Conservation (phyloP, 2,888 invertebrate species). For the Agrochola lychnidis region DNA sequence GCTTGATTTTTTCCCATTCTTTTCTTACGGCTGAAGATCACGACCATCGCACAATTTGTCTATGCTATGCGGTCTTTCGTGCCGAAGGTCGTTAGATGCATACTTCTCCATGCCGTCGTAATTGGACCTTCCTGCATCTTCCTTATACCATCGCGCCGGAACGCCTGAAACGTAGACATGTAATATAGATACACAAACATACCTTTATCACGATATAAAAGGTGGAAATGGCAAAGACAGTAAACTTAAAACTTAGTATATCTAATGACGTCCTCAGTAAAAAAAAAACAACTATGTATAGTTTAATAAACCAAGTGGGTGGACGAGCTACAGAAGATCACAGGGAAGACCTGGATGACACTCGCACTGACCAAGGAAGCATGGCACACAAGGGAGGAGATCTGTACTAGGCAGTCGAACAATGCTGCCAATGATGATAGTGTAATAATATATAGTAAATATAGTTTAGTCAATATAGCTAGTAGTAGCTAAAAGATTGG, state of each 20-base stretch:
- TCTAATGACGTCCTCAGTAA: too few relatives aligned
- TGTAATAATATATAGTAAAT: too few relatives aligned
- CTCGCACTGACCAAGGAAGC: background rate
- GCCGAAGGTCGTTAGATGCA: constrained; percentile 32
- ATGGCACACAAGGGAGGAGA: background rate
- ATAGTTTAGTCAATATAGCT: background rate
- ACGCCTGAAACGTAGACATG: background rate
- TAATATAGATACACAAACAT: background rate
- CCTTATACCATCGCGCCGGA: background rate
- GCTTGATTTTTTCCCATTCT: background rate
- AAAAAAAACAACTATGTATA: too few relatives aligned
- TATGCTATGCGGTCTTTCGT: constrained; percentile 24
- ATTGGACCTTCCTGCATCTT: constrained; percentile 33
- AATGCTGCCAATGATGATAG: background rate
- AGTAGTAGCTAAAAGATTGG: background rate
- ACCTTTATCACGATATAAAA: background rate
- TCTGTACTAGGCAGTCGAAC: background rate
- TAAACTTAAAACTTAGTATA: too few relatives aligned
- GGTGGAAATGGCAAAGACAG: too few relatives aligned
- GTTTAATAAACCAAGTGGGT: background rate
- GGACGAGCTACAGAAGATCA: background rate
- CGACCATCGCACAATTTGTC: constrained; percentile 14
- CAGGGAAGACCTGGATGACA: background rate
- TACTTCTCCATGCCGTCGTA: constrained; percentile 18
- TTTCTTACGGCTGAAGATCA: background rate